Evolutionary conservation across 2,888 invertebrate genomes (phyloP), one percentile per base, ranked within the genome.

Genomic region (Chrysolina oricalcia): DNA sequence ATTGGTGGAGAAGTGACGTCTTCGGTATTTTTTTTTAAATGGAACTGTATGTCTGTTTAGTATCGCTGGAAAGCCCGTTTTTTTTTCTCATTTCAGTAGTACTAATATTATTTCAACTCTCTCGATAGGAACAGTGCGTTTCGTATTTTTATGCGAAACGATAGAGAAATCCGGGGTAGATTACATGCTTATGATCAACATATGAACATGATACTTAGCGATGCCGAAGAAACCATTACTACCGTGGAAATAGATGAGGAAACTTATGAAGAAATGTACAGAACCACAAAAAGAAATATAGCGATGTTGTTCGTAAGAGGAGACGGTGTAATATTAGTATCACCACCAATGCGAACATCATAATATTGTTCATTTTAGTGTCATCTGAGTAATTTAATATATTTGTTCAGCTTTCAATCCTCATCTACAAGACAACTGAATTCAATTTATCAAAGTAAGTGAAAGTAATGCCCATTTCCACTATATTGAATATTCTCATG

Each of bases 81-180:
- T n/a, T n/a, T n/a, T n/a, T n/a, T n/a, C n/a, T n/a, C n/a, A n/a
- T n/a, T n/a, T n/a, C n/a, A n/a, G n/a, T n/a, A n/a, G n/a, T n/a
- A n/a, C n/a, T n/a, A n/a, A n/a, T n/a, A n/a, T n/a, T n/a, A n/a
- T n/a, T n/a, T n/a, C n/a, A n/a, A n/a, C n/a, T n/a, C n/a, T n/a
- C n/a, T n/a, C n/a, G n/a, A n/a, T n/a, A n/a, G n/a, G n/a, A n/a
- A n/a, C n/a, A n/a, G n/a, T n/a, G n/a, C n/a, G n/a, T n/a, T n/a
- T n/a, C n/a, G n/a, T n/a, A n/a, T n/a, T n/a, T n/a, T n/a, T n/a
- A 98, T 99, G 98, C 93, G 99, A 71, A 98, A 98, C 88, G 99
- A 99, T 87, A 91, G 99, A 73, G 99, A 99, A 90, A 91, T 99
- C n/a, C 91, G 96, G 75, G 99, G 99, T 8, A 92, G 97, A 85